Conservation (phyloP, 53 echinoderm and acorn worm species). For the Apostichopus leukothele region DNA sequence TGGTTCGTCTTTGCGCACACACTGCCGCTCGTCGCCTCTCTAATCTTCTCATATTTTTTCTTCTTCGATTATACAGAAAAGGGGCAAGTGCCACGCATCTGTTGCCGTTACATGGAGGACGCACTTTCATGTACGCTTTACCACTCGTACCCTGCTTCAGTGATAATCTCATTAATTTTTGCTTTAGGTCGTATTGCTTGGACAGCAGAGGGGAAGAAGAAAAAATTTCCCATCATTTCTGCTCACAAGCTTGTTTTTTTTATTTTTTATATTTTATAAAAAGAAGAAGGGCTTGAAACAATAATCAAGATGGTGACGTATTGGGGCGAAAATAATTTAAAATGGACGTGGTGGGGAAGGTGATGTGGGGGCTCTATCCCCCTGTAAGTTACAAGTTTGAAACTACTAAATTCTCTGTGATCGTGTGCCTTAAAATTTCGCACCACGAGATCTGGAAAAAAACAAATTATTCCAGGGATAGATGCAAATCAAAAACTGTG, state of each 20-base stretch:
- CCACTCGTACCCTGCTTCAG: slow-evolving; percentile 29
- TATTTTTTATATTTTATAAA: too few relatives aligned
- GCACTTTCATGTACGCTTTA: slow-evolving; percentile 60
- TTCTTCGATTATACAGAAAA: slow-evolving; percentile 55
- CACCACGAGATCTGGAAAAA: background rate
- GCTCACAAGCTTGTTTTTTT: slow-evolving; percentile 14
- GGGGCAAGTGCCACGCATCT: slow-evolving; percentile 66
- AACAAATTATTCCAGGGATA: background rate
- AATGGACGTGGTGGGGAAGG: background rate
- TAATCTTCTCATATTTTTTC: slow-evolving; percentile 42
- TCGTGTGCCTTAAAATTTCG: background rate
- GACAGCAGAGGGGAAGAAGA: background rate
- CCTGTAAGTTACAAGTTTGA: too few relatives aligned
- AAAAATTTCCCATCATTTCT: slow-evolving; percentile 11
- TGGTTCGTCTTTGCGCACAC: background rate
- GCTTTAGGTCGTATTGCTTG: slow-evolving; percentile 13
- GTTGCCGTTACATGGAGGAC: slow-evolving; percentile 63
- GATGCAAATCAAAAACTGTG: background rate
- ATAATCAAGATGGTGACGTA: background rate
- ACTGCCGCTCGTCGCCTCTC: slow-evolving; percentile 16
- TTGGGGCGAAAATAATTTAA: background rate
- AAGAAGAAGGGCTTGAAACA: slow-evolving; percentile 19
- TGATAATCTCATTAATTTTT: slow-evolving; percentile 45
- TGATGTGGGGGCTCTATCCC: background rate
- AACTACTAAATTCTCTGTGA: background rate